Evolutionary conservation across 2,797 vertebrate genomes (phyloP), one percentile per base, ranked within the genome.

Genomic region (Megaceryle alcyon): DNA sequence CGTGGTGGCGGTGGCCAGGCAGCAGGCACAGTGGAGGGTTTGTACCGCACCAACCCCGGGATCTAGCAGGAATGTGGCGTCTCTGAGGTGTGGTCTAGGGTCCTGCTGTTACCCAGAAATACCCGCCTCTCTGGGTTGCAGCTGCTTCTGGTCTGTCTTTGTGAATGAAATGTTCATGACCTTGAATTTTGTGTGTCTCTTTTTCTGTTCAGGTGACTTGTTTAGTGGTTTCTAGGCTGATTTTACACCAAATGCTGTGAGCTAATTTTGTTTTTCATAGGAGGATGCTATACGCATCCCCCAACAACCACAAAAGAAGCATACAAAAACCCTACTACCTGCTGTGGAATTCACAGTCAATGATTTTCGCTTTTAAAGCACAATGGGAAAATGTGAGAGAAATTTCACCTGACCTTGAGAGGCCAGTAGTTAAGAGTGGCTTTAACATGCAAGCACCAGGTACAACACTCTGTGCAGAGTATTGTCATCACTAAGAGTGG

Each of bases 1-100:
- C 2, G 14, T 9, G 1, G 21, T 6, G 33, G 11, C 19, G 31
- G 21, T 1, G 2, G 28, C n/a, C 13, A 3, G 12, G 44, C 19
- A 46, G 59, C 48, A 19, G 28, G 3, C 4, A 8, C 7, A 9
- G 39, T 2, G 39, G 53, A 18, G 56, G 29, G 19, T 1, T 5
- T 41, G 26, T 51, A 29, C 37, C 14, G 3, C 4, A 2, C 10
- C 12, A 26, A 33, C 13, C 14, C 54, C 14, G 11, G 33, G 20
- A 8, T 37, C 20, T 20, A 17, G 10, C 31, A 17, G 39, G 37
- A 51, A 61, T 22, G 19, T 2, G 6, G 31, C 2, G 0, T 23
- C 23, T 25, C 31, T 25, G 49, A 8, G 33, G 4, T 53, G 28
- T 73, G 14, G 5, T 48, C 19, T 54, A 6, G 15, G 18, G 28